Conservation (phyloP, 2,888 invertebrate genomes). For the Dolichomitus sp. region DNA sequence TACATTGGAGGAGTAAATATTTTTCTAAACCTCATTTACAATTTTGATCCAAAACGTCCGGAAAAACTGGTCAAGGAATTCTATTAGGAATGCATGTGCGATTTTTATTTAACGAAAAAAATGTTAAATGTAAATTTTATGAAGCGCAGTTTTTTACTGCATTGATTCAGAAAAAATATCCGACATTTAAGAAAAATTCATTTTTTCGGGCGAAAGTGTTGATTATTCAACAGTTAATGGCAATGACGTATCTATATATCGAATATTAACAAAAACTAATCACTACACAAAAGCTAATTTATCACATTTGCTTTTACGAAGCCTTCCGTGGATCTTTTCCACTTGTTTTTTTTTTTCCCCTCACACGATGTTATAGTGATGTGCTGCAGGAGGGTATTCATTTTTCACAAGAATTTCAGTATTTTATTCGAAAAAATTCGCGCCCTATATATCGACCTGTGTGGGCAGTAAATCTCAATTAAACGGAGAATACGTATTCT, state of each 20-base stretch:
- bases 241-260: too few relatives aligned
- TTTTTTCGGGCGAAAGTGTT: neutral
- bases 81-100: too few relatives aligned
- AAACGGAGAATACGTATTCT: slow-evolving; percentile 53
- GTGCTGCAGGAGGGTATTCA: neutral
- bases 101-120: too few relatives aligned
- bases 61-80: too few relatives aligned
- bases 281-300: neutral
- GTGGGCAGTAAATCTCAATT: slow-evolving; percentile 64
- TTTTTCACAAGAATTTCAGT: slow-evolving; percentile 9
- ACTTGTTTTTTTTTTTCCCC: neutral
- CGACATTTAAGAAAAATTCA: too few relatives aligned
- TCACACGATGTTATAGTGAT: neutral
- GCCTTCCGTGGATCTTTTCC: neutral
- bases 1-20: too few relatives aligned
- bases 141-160: too few relatives aligned
- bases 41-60: too few relatives aligned
- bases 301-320: neutral
- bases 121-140: too few relatives aligned
- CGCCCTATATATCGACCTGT: slow-evolving; percentile 1
- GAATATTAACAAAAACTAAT: neutral
- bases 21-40: too few relatives aligned
- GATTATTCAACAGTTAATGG: neutral
- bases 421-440: neutral
- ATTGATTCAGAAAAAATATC: too few relatives aligned